Conservation (phyloP, 1,140 invertebrate species). For the Ceratoteleas bidentatus region DNA sequence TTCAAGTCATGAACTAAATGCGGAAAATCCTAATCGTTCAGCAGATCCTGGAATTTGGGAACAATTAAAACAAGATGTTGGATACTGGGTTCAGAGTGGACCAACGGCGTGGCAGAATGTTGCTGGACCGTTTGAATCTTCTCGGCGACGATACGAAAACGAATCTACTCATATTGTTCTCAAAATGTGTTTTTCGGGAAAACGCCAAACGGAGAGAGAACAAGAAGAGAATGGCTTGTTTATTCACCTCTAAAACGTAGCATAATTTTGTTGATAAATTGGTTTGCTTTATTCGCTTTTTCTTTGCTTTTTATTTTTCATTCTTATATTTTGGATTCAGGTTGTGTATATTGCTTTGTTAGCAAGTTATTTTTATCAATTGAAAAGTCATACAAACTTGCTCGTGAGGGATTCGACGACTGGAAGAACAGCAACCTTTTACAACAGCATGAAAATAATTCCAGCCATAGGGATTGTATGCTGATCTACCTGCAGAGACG, state of each 20-base stretch:
- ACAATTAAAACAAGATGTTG: constrained; percentile 10
- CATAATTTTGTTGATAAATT: neutral
- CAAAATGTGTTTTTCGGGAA: constrained; percentile 24
- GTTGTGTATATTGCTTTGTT: constrained; percentile 26
- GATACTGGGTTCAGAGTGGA: constrained; percentile 9
- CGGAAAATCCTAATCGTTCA: constrained; percentile 15
- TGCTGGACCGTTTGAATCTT: constrained; percentile 27
- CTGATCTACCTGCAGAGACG: constrained; percentile 14
- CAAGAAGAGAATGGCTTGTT: constrained; percentile 13
- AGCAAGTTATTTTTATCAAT: constrained; percentile 20
- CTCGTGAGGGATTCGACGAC: constrained; percentile 16
- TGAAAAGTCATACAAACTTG: constrained; percentile 13
- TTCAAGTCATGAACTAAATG: neutral
- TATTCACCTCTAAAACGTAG: constrained; percentile 28
- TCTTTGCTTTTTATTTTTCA: neutral
- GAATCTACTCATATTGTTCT: constrained; percentile 22
- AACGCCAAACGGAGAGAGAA: constrained; percentile 19
- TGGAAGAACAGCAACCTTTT: constrained; percentile 26
- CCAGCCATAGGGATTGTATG: constrained; percentile 18
- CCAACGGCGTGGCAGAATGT: constrained; percentile 7
- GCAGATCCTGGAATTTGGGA: constrained; percentile 31
- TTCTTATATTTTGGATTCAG: constrained; percentile 9
- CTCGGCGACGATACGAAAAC: constrained; percentile 19
- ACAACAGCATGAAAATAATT: constrained; percentile 24
- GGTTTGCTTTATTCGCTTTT: neutral